Percentiles rank a stretch among this genome's conserved stretches.
Conservation (phyloP, 2,113 vertebrate genomes). For the Stigmatopora nigra region DNA sequence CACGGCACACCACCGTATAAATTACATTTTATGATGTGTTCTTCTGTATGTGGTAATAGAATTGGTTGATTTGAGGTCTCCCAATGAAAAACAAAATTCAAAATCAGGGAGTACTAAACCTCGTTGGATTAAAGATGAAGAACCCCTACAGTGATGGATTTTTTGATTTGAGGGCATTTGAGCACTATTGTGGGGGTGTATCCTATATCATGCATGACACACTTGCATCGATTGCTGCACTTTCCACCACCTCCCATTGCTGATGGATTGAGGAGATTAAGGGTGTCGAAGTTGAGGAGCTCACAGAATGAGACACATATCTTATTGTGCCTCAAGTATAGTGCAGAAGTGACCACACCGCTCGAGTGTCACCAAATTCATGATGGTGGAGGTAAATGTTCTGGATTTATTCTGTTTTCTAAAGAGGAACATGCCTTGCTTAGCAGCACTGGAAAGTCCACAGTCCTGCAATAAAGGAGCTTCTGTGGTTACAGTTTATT, state of each 20-base stretch:
- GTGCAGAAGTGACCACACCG: conserved; percentile 4
- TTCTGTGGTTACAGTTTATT: conserved; percentile 18
- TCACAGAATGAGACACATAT: background rate
- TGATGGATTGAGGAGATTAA: conserved; percentile 49
- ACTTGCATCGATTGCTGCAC: conserved; percentile 41
- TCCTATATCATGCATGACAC: conserved; percentile 55
- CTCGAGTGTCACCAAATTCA: conserved; percentile 10
- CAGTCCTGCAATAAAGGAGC: conserved; percentile 7
- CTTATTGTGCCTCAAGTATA: background rate
- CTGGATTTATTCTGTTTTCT: conserved; percentile 29
- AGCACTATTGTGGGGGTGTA: conserved; percentile 51
- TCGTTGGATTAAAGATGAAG: conserved; percentile 17
- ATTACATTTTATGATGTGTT: too few relatives aligned
- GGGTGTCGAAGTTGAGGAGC: conserved; percentile 25
- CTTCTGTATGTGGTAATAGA: background rate
- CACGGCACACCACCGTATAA: too few relatives aligned
- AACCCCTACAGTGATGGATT: conserved; percentile 37
- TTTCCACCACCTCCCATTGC: conserved; percentile 31
- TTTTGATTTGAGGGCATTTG: conserved; percentile 45
- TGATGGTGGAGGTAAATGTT: conserved; percentile 19
- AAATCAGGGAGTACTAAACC: conserved; percentile 3
- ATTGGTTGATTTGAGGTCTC: conserved; percentile 14
- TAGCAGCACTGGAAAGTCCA: conserved; percentile 11
- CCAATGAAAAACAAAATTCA: conserved; percentile 25
- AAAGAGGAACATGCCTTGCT: conserved; percentile 21